Percentiles rank a stretch among this genome's conserved stretches.
Evolutionary conservation across 2,113 vertebrate species (phyloP).

Genomic region (Bufo bufo): DNA sequence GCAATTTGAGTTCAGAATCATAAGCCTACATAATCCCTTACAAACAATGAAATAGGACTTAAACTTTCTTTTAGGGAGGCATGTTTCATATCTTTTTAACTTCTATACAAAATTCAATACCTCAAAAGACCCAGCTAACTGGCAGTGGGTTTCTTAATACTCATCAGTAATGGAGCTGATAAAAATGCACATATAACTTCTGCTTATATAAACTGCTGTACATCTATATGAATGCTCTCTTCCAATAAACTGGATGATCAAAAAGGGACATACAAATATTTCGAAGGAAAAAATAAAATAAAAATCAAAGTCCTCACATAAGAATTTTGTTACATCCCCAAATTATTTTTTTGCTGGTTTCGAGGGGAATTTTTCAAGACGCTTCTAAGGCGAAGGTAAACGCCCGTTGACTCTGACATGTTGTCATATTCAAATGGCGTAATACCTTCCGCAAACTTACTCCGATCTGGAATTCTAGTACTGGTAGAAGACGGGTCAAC

Average conservation of each 20-base stretch:
- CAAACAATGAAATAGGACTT: neutral
- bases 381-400: conserved; percentile 88
- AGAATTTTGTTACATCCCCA: conserved; percentile 34
- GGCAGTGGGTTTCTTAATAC: neutral
- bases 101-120: neutral
- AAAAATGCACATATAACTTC: neutral
- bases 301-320: neutral
- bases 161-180: neutral
- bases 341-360: conserved; percentile 85
- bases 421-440: conserved; percentile 94
- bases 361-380: conserved; percentile 91
- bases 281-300: conserved; percentile 15
- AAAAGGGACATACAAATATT: conserved; percentile 17
- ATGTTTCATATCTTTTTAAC: neutral
- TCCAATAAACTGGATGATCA: neutral
- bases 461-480: conserved; percentile 84
- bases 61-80: neutral
- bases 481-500: conserved; percentile 55
- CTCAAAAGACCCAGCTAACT: neutral
- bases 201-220: conserved; percentile 29
- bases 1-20: neutral
- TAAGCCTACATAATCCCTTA: neutral
- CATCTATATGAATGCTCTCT: neutral
- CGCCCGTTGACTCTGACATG: conserved; percentile 90
- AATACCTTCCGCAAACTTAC: conserved; percentile 90